These are phyloP conservation scores for Machaerirhynchus nigripectus DNA, from an alignment of 2,113 vertebrate genomes.

Conservation along the genomic window DNA sequence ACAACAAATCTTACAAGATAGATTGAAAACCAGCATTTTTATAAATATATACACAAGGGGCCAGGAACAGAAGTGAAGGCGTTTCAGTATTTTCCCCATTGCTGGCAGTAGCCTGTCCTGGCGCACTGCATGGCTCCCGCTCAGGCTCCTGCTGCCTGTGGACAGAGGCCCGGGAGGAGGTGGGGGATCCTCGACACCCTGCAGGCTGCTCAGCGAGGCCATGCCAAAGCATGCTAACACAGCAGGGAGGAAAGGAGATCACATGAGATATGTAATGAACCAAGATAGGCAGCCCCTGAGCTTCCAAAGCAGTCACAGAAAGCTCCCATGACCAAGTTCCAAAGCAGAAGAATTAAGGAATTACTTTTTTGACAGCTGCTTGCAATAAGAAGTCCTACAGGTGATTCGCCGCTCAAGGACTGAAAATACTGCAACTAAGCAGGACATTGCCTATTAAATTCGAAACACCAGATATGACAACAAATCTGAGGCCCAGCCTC, in stretches of 20 bases:
- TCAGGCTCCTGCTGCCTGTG: rapidly evolving
- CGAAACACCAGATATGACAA: not conserved
- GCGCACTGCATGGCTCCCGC: rapidly evolving
- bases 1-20: not conserved
- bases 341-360: not conserved
- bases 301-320: not conserved
- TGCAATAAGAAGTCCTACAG: not conserved
- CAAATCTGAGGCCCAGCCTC: not conserved
- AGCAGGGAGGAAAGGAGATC: not conserved
- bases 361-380: not conserved
- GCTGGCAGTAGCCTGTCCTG: rapidly evolving
- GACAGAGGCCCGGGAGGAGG: rapidly evolving
- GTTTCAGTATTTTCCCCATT: rapidly evolving
- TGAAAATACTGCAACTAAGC: not conserved
- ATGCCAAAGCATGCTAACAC: rapidly evolving
- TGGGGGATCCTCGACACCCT: rapidly evolving
- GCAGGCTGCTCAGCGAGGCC: not conserved
- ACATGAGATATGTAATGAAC: rapidly evolving
- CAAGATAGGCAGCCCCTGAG: not conserved
- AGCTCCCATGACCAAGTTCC: rapidly evolving
- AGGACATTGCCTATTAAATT: not conserved
- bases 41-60: rapidly evolving
- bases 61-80: rapidly evolving
- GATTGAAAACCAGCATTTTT: not conserved
- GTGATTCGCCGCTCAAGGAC: not conserved